phyloP scores from a whole-genome alignment of 2,888 invertebrate genomes.

The Lacanobia oleracea region DNA sequence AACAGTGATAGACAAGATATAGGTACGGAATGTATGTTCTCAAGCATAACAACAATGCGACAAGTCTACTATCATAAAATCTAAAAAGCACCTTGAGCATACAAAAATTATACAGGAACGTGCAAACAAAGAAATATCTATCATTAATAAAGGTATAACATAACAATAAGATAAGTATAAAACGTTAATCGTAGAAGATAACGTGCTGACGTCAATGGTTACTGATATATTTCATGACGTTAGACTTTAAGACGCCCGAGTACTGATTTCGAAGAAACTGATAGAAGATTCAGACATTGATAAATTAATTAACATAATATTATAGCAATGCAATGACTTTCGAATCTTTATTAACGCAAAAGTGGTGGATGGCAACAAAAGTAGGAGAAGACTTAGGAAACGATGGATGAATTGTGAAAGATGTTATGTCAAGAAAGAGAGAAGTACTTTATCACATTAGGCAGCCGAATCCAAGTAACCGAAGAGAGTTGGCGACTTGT shows the following conservation, averaged over 20 bases:
- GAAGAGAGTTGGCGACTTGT: not conserved
- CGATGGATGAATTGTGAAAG: not conserved
- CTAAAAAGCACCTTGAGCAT: constrained; percentile 6
- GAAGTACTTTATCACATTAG: not conserved
- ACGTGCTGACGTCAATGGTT: constrained; percentile 63
- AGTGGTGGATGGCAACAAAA: not conserved
- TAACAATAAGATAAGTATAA: constrained; percentile 52
- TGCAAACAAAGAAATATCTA: constrained; percentile 19
- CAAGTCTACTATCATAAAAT: not conserved
- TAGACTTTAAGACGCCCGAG: constrained; percentile 62
- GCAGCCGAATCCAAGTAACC: not conserved
- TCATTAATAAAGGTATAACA: constrained; percentile 34
- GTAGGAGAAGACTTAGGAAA: not conserved
- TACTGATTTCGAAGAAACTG: constrained; percentile 32
- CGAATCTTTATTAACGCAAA: not conserved
- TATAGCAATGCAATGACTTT: not conserved
- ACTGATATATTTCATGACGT: constrained; percentile 43
- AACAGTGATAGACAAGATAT: not conserved
- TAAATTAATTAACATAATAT: constrained; percentile 19
- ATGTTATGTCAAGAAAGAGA: too few relatives aligned
- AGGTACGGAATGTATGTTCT: not conserved
- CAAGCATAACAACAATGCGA: not conserved
- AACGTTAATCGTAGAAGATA: constrained; percentile 56
- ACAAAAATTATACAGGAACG: constrained; percentile 18
- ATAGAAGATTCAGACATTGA: constrained; percentile 38